phyloP scores from a whole-genome alignment of 2,888 invertebrate species.

The Ophraella communa region DNA sequence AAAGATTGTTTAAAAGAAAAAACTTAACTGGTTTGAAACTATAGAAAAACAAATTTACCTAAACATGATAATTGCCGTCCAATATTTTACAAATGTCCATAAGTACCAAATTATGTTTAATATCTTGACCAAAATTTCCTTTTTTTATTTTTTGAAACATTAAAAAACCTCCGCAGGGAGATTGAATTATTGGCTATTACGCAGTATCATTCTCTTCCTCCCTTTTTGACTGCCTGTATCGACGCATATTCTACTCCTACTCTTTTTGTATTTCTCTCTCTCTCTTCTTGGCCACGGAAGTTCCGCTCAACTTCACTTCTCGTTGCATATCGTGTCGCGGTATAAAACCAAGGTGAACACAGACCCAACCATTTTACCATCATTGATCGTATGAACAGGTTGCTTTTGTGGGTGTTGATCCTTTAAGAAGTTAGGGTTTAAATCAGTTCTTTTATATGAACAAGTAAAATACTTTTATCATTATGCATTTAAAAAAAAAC shows the following conservation, averaged over 20 bases:
- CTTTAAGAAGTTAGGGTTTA: neutral
- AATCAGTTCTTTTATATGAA: too few species aligned
- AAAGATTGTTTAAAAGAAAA: too few species aligned
- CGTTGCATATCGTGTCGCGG: neutral
- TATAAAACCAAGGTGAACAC: neutral
- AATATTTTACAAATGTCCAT: too few species aligned
- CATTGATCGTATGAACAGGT: neutral
- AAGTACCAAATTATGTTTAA: too few species aligned
- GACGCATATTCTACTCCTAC: neutral
- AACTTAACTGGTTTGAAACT: too few species aligned
- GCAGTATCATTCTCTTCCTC: neutral
- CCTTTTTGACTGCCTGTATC: neutral
- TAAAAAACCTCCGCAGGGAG: too few species aligned
- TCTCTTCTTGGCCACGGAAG: neutral
- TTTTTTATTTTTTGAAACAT: too few species aligned
- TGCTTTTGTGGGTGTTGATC: neutral
- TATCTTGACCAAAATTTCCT: too few species aligned
- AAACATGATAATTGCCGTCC: too few species aligned
- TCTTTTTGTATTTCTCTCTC: neutral
- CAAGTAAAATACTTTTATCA: too few species aligned
- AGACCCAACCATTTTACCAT: neutral
- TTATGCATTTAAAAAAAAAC: too few species aligned
- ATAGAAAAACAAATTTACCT: too few species aligned
- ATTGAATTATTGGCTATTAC: neutral
- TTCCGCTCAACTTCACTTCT: neutral